Conservation (phyloP, 1,140 invertebrate genomes). For the Drosophila subpulchrella region DNA sequence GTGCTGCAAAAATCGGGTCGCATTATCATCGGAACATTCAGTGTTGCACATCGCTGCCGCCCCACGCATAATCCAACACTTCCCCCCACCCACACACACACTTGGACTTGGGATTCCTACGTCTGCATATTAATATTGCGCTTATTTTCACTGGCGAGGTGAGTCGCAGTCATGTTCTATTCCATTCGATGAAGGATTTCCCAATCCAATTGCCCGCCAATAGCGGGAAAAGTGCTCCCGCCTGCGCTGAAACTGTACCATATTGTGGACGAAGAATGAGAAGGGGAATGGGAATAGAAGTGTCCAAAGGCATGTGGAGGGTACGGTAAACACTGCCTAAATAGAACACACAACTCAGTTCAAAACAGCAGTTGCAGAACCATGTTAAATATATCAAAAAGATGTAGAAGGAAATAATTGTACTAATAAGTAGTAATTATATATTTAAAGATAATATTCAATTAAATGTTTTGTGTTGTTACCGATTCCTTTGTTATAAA, state of each 20-base stretch:
- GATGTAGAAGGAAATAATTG: too few species aligned
- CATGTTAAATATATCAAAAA: too few species aligned
- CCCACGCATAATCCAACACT: conserved; percentile 27
- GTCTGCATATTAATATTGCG: conserved; percentile 16
- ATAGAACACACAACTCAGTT: neutral
- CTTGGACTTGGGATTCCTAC: neutral
- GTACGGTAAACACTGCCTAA: conserved; percentile 13
- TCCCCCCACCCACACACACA: neutral
- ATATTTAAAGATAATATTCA: too few species aligned
- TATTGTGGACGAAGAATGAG: conserved; percentile 46
- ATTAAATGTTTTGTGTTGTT: too few species aligned
- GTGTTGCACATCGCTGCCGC: conserved; percentile 41
- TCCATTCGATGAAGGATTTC: neutral
- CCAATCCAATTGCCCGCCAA: conserved; percentile 15
- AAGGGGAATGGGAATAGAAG: conserved; percentile 3
- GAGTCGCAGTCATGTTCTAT: neutral
- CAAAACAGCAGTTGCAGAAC: neutral
- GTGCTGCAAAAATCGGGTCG: conserved; percentile 20
- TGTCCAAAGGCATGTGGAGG: conserved; percentile 28
- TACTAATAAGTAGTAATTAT: too few species aligned
- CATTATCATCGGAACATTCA: conserved; percentile 25
- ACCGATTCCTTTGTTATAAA: too few species aligned
- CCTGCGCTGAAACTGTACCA: conserved; percentile 70
- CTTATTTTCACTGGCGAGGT: conserved; percentile 24
- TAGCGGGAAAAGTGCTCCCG: conserved; percentile 14